phyloP scores from a whole-genome alignment of 2,888 invertebrate genomes.

The Branchellion lobata region DNA sequence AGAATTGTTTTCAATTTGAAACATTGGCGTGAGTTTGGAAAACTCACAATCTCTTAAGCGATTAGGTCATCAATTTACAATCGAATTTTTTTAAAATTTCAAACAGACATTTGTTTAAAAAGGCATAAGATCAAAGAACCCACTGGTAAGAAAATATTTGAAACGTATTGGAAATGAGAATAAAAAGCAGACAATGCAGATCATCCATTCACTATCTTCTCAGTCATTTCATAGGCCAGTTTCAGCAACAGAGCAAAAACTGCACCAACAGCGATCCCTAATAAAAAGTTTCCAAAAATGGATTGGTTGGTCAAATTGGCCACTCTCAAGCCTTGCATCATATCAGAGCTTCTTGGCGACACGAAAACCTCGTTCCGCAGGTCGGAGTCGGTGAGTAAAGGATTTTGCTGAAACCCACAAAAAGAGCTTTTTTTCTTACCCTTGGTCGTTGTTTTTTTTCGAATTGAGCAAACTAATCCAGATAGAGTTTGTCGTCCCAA shows the following conservation, averaged over 20 bases:
- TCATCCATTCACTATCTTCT: not conserved
- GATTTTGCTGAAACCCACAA: not conserved
- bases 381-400: not conserved
- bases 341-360: not conserved
- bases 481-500: not conserved
- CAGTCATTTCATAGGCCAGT: not conserved
- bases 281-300: conserved; percentile 4
- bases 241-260: not conserved
- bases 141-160: not conserved
- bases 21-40: no score
- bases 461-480: not conserved
- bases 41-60: no score
- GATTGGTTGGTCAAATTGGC: not conserved
- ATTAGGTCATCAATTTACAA: no score
- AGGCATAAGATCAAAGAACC: not conserved
- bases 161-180: not conserved
- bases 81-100: no score
- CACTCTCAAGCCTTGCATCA: not conserved
- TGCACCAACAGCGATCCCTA: not conserved
- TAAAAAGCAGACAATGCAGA: not conserved
- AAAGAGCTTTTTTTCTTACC: not conserved
- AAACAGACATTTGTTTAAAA: no score
- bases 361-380: not conserved
- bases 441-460: not conserved
- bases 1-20: no score